phyloP scores from a whole-genome alignment of 1,140 invertebrate species.

The Drosophila nasuta region DNA sequence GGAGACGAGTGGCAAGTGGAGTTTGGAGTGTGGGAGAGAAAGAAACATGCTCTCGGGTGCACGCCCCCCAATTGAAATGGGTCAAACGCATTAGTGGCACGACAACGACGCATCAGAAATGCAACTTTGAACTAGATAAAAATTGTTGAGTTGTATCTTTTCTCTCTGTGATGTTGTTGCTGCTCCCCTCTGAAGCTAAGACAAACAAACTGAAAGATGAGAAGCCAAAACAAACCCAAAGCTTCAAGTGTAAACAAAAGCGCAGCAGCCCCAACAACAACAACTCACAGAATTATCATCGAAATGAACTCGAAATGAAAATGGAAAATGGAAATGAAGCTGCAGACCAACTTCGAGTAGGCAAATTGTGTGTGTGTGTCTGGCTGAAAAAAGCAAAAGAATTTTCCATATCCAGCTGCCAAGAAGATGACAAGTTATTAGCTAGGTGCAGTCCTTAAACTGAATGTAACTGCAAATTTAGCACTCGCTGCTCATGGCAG shows the following conservation, averaged over 20 bases:
- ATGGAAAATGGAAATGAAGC: conserved; percentile 52
- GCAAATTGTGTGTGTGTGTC: conserved; percentile 33
- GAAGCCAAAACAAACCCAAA: conserved; percentile 32
- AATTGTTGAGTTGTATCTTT: not conserved
- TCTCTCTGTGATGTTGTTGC: no score
- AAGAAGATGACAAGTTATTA: conserved; percentile 75
- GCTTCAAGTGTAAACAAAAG: conserved; percentile 71
- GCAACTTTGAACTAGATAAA: conserved; percentile 62
- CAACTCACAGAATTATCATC: conserved; percentile 55
- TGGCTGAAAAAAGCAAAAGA: not conserved
- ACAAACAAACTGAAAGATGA: conserved; percentile 38
- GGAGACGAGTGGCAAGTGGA: conserved; percentile 27
- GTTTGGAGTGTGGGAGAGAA: conserved; percentile 62
- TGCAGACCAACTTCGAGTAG: conserved; percentile 67
- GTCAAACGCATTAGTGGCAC: conserved; percentile 67
- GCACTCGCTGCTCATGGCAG: conserved; percentile 24
- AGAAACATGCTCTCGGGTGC: conserved; percentile 49
- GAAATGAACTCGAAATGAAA: conserved; percentile 68
- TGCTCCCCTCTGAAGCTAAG: not conserved
- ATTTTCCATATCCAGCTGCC: conserved; percentile 25
- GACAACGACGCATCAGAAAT: conserved; percentile 72
- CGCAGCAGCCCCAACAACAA: conserved; percentile 44
- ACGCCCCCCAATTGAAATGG: conserved; percentile 67
- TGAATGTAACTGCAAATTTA: conserved; percentile 44
- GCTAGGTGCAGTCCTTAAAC: conserved; percentile 40